phyloP scores from a whole-genome alignment of 2,113 vertebrate species.

The Festucalex cinctus region DNA sequence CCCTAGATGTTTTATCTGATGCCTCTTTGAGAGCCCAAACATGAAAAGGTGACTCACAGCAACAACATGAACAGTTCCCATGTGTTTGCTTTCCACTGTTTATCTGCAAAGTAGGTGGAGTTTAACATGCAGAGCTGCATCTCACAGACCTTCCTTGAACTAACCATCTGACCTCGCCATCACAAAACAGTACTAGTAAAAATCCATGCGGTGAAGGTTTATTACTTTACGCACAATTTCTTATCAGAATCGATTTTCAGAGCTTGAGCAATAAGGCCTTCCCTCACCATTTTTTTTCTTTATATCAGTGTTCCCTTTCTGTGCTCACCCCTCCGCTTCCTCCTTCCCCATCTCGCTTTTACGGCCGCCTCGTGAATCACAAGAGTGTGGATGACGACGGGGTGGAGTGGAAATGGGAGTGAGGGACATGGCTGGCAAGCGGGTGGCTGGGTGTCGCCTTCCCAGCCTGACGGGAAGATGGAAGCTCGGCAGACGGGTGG shows the following conservation, averaged over 20 bases:
- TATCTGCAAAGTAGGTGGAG: neutral
- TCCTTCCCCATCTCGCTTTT: slow-evolving; percentile 19
- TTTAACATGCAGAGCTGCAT: neutral
- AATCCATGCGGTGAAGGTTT: neutral
- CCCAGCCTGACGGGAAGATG: slow-evolving; percentile 38
- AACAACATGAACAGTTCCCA: neutral
- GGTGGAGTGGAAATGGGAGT: neutral
- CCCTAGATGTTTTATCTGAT: neutral
- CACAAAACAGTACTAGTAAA: neutral
- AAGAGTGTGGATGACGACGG: slow-evolving; percentile 1
- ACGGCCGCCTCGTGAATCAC: slow-evolving; percentile 46
- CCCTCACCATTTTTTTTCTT: neutral
- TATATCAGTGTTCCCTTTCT: neutral
- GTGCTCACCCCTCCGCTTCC: neutral
- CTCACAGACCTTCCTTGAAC: neutral
- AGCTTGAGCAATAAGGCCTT: neutral
- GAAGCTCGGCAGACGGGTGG: slow-evolving; percentile 12
- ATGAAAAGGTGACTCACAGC: neutral
- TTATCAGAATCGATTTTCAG: slow-evolving; percentile 1
- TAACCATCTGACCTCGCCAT: neutral
- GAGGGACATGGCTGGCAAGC: neutral
- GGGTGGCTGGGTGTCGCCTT: slow-evolving; percentile 23
- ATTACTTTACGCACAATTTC: slow-evolving; percentile 8
- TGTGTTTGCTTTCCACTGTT: too few relatives aligned
- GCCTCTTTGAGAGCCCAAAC: neutral